Base-by-base conservation (phyloP, 2,797 vertebrate genomes). In the Anniella stebbinsi region DNA sequence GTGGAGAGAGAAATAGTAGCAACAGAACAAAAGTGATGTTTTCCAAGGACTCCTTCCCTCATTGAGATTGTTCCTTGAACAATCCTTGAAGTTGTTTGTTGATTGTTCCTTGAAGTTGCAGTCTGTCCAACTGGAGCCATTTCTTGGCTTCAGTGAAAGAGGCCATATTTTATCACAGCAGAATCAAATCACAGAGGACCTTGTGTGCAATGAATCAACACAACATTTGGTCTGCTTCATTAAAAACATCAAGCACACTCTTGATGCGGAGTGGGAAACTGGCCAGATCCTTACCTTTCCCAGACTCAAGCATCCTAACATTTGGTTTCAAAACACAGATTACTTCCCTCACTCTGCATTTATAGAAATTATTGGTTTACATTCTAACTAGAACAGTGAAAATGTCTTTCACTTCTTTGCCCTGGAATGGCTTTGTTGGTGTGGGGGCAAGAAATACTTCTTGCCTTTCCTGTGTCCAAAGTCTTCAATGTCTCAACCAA, bases 191-290 rank as follows among this genome's bases (percentile, higher is more conserved):
- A n/a, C 45, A 78, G 73, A 78, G 36, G 45, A 17, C 15, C 45
- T 69, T 18, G 60, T 60, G 66, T 85, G 48, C 28, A 78, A 80
- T 69, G 63, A 89, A 66, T 70, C 36, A 85, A n/a, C 45, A 23
- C 3, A 89, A 63, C 48, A 85, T 41, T 77, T 76, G 17, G 2
- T 89, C 38, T 76, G n/a, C 48, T 78, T 89, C 83, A 80, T 80
- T 85, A 83, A 67, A 89, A 77, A 33, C 36, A 25, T 12, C 70
- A 85, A 85, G 48, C 48, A 15, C 12, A n/a, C 17, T 17, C 12
- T 17, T 69, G 48, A 69, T 77, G 45, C 48, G 70, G 60, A 66
- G 5, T 25, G 28, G 36, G 67, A 18, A 69, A 9, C 18, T n/a
- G 41, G 57, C 41, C 30, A 76, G 41, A 51, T 48, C 30, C 30